Percentiles rank a stretch among this genome's conserved stretches.
These are phyloP conservation scores for Nasonia oneida DNA, from an alignment of 2,888 invertebrate genomes.

Conservation along the genomic window DNA sequence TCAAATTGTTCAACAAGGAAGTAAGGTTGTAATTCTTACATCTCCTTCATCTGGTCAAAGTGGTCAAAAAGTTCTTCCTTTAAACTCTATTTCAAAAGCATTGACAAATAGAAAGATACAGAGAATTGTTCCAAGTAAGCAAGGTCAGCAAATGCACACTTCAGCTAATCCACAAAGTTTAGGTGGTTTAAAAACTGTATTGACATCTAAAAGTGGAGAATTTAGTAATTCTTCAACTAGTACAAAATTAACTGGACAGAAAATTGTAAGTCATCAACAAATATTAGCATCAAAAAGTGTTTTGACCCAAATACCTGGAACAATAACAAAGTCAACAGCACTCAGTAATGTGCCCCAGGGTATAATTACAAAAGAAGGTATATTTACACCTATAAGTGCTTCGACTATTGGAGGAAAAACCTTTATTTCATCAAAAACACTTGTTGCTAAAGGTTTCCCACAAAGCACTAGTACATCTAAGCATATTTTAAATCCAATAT, in stretches of 20 bases:
- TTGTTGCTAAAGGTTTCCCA: slow-evolving; percentile 70
- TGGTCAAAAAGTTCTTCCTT: slow-evolving; percentile 70
- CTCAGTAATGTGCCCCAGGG: slow-evolving; percentile 70
- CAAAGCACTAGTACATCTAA: slow-evolving; percentile 69
- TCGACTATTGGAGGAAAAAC: slow-evolving; percentile 70
- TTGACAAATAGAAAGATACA: slow-evolving; percentile 80
- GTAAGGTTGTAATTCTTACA: slow-evolving; percentile 76
- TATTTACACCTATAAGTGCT: slow-evolving; percentile 71
- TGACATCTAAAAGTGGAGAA: slow-evolving; percentile 75
- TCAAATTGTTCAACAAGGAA: slow-evolving; percentile 75
- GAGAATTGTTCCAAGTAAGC: slow-evolving; percentile 80
- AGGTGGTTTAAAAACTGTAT: slow-evolving; percentile 68
- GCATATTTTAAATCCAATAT: slow-evolving; percentile 70
- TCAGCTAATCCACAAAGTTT: slow-evolving; percentile 68
- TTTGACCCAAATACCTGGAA: slow-evolving; percentile 78
- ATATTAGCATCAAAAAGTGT: slow-evolving; percentile 75
- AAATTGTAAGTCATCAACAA: slow-evolving; percentile 75
- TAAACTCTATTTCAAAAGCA: slow-evolving; percentile 75
- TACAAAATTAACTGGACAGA: slow-evolving; percentile 77
- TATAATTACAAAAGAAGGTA: slow-evolving; percentile 70
- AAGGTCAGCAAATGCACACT: slow-evolving; percentile 78
- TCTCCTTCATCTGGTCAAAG: slow-evolving; percentile 72
- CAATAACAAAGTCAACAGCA: slow-evolving; percentile 68
- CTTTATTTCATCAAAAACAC: slow-evolving; percentile 70
- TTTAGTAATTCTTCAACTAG: slow-evolving; percentile 69